phyloP scores from a whole-genome alignment of 1,140 invertebrate species.

The Tetraneura akinire region DNA sequence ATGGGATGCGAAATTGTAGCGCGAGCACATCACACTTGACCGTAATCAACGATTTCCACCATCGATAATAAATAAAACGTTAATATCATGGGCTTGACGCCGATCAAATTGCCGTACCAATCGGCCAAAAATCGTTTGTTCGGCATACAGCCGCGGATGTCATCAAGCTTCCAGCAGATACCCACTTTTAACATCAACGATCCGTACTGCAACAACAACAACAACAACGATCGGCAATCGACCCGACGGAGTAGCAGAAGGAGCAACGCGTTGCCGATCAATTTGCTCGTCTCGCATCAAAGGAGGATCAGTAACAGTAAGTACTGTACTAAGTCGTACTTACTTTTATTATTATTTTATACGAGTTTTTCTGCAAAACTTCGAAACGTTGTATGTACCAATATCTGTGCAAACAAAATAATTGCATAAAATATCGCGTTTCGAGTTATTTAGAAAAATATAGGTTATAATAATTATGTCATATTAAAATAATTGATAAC shows the following conservation, averaged over 20 bases:
- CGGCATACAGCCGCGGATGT: constrained; percentile 7
- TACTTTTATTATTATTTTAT: no score
- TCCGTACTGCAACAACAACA: not conserved
- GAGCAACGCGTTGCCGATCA: constrained; percentile 24
- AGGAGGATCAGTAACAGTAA: constrained; percentile 36
- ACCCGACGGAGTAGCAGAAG: constrained; percentile 12
- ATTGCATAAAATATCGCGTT: no score
- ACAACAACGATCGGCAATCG: not conserved
- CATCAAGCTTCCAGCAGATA: constrained; percentile 38
- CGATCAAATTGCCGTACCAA: constrained; percentile 43
- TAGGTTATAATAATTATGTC: no score
- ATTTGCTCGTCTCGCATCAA: constrained; percentile 31
- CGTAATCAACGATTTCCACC: not conserved
- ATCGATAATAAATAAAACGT: not conserved
- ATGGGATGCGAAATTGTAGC: constrained; percentile 25
- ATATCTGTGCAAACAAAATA: no score
- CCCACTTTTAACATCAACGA: constrained; percentile 43
- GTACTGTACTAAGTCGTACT: no score
- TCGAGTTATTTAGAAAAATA: no score
- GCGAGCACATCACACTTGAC: not conserved
- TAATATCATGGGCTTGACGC: constrained; percentile 34
- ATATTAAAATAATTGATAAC: no score
- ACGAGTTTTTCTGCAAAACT: no score
- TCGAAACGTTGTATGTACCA: no score
- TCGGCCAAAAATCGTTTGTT: constrained; percentile 40